Base-by-base conservation (phyloP, 1,140 invertebrate species). In the Dendroctonus ponderosae region DNA sequence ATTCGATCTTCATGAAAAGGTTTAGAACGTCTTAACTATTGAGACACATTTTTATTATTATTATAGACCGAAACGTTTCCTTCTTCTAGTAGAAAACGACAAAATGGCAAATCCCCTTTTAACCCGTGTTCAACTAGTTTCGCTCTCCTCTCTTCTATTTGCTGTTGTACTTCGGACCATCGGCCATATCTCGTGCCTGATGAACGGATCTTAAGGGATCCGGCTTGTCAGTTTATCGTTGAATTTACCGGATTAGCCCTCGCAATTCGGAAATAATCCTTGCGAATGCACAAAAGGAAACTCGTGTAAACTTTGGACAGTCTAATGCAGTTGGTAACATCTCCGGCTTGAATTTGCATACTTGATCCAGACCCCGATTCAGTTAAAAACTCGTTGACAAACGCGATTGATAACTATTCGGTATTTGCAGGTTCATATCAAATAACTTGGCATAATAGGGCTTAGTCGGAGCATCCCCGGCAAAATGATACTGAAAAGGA, bases 191-290 rank as follows among this genome's bases (percentile, higher is more conserved):
- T 39, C 12, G 11, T 58, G 40, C n/a, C 56, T 58, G 41, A 58
- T 44, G 56, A 43, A 58, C 56, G 40, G 56, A 58, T 58, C 56
- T 58, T 12, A 44, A 14, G 56, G 56, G 56, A 58, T 58, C 41
- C 12, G 7, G 14, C 41, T 37, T 44, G 56, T 58, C 56, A 58
- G 41, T 42, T 58, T 58, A 40, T 58, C 40, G 56, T 44, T 44
- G 56, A 54, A 54, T 54, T 54, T 54, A 54, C 41, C 56, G 5
- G 56, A 58, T 58, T 42, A 42, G 43, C 37, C 12, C 12, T 15
- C 12, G 37, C 6, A 54, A 54, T 54, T 54, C 40, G 37, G 12
- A 8, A 11, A 39, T 39, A 54, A 54, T 39, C 26, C 7, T 5
- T 26, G 37, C 9, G 40, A 54, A 6, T 54, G 37, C 43, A 46